Evolutionary conservation across 2,797 vertebrate species (phyloP), one percentile per base, ranked within the genome.

Genomic region (Danio jaintianensis): DNA sequence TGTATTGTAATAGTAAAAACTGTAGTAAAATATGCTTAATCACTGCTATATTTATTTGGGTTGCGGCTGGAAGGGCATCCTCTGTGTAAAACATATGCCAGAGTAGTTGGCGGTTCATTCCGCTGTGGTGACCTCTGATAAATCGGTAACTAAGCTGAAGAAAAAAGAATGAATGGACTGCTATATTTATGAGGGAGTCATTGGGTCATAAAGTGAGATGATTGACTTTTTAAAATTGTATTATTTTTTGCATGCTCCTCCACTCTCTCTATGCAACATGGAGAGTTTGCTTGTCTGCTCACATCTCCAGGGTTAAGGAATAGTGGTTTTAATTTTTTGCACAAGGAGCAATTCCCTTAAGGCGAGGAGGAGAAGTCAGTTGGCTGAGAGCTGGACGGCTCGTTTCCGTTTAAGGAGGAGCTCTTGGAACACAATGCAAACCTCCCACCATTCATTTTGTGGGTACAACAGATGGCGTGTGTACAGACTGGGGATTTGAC

Each of bases 391-490:
- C 71, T 45, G 43, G 22, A 50, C 42, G 56, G 76, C 16, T 74
- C 29, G 11, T 61, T 80, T 74, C 69, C 48, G n/a, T 78, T 67
- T 61, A 43, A 74, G 75, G 62, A 69, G 62, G 75, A 43, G 52
- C 55, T 45, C 47, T 61, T 79, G 50, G 80, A 75, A 63, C 43
- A 67, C 62, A 61, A 61, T 52, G 53, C 75, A 70, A 74, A 77
- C 83, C 88, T 84, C 71, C 76, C 53, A 71, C 63, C 62, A 74
- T 86, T 87, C 20, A 67, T 79, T 86, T 83, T 84, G 73, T 85
- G 74, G 83, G 36, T 62, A 74, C 80, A 90, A 83, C 90, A 92
- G 91, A 93, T 92, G 92, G 90, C 38, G 42, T 68, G 62, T 88
- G 82, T 62, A 62, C 43, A 70, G 62, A 40, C 84, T 67, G 13